Base-by-base conservation (phyloP, 2,888 invertebrate species). In the Harpalus rubripes region DNA sequence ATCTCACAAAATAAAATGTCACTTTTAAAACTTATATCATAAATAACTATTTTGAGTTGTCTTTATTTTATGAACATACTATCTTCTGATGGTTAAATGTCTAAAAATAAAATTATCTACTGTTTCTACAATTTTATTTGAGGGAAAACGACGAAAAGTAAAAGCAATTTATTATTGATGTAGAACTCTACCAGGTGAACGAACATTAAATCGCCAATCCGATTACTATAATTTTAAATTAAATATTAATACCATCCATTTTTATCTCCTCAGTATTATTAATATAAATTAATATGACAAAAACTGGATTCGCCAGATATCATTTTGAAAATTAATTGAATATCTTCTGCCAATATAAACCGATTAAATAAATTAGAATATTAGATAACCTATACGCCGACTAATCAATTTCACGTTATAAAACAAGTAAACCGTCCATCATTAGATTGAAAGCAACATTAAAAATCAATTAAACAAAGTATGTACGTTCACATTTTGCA, bases 391-490 rank as follows among this genome's bases (percentile, higher is more conserved):
- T 3, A 15, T 39, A 32, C 68, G 68, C 68, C 68, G 10, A 15
- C 4, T 1, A 32, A 63, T 63, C 63, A 63, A 18, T 26, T 63
- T 7, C 63, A 10, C 12, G 63, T 26, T 63, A 26, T 7, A 68
- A 68, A 68, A 32, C 68, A 39, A 68, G 32, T 39, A 32, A 32
- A 32, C 32, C 68, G 32, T 68, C 15, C 26, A 68, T 68, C 68
- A 68, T n/a, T 32, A 32, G 12, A 12, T 39, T 68, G 68, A 68
- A 68, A 68, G 72, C 44, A 44, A 74, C 72, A 74, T 74, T 74
- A 74, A 74, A 74, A 74, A 74, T 44, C 72, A 74, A 74, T 74
- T 74, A 74, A 74, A 74, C 41, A 44, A 74, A 68, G 68, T 39
- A 68, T 16, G 32, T 2, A 32, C 32, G 12, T 7, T 68, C 16